Conservation (phyloP, 2,797 vertebrate species). For the Toxotes lorentzi region DNA sequence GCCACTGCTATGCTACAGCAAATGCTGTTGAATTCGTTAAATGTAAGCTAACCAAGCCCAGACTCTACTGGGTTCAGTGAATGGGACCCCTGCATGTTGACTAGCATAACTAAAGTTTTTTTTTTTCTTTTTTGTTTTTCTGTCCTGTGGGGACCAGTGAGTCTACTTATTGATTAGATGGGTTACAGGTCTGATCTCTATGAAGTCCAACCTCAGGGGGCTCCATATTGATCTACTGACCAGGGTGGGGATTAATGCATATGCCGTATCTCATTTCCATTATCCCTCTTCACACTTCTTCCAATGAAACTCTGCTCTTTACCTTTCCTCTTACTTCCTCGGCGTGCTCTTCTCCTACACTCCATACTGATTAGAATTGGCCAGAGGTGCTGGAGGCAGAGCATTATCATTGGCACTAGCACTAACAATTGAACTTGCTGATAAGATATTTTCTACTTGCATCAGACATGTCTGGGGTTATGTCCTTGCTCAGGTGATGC, state of each 20-base stretch:
- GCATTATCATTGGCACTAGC: too few species aligned
- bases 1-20: too few species aligned
- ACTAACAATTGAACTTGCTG: too few species aligned
- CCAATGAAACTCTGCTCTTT: not conserved
- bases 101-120: too few species aligned
- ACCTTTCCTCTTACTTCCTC: not conserved
- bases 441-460: not conserved
- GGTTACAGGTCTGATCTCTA: not conserved
- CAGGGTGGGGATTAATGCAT: not conserved
- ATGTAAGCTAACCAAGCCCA: too few species aligned
- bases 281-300: not conserved
- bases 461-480: not conserved
- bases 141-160: not conserved
- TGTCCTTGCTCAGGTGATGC: not conserved
- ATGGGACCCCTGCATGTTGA: too few species aligned
- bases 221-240: not conserved
- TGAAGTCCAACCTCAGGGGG: not conserved
- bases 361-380: not conserved
- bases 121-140: too few species aligned
- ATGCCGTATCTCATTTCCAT: not conserved
- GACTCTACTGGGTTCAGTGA: too few species aligned
- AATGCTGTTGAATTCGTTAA: too few species aligned
- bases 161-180: not conserved
- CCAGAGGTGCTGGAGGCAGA: not conserved
- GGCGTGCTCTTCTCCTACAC: not conserved